Base-by-base conservation (phyloP, 2,797 vertebrate species). In the Premnoplex brunnescens region DNA sequence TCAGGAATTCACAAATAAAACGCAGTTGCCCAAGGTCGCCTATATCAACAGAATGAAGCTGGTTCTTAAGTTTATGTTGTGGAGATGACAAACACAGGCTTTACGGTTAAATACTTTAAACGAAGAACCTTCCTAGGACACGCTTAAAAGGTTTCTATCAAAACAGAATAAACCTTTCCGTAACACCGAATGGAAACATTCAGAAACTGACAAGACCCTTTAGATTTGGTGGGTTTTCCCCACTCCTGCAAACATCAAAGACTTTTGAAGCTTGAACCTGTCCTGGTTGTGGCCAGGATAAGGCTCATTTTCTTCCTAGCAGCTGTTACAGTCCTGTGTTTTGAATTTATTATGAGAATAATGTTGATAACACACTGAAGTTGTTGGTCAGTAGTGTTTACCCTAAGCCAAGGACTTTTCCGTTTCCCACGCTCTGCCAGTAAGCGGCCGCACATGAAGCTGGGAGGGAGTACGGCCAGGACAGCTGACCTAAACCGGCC, bases 191-290 rank as follows among this genome's bases (percentile, higher is more conserved):
- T 6, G 2, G 15, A 48, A 78, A 43, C 17, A 52, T 49, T 8
- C 20, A 74, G 22, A 54, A 74, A 55, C 14, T 46, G 43, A 78
- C 3, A 37, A 39, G 39, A 19, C 43, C 26, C 14, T 41, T 34
- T 7, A 39, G 16, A 39, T 68, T n/a, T 37, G 10, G 8, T 28
- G 14, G 7, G 1, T 2, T 10, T 30, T 12, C 0, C 6, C 14
- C 4, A 10, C 10, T 34, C 11, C 1, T n/a, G 23, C 36, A 26
- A 85, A 64, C 32, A 59, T 14, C 46, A 30, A 69, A 54, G 13
- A 30, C 30, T 48, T 62, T 3, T 20, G 3, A 16, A 69, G 15
- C 54, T 16, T 30, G 10, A 69, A 69, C 8, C 23, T 34, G 43
- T 34, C n/a, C 44, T 27, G 24, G n/a, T 34, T 48, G 34, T 19